A percentile compares a stretch with the other conserved stretches of the same genome.
Conservation (phyloP, 2,888 invertebrate genomes). For the Lasioglossum figueresi region DNA sequence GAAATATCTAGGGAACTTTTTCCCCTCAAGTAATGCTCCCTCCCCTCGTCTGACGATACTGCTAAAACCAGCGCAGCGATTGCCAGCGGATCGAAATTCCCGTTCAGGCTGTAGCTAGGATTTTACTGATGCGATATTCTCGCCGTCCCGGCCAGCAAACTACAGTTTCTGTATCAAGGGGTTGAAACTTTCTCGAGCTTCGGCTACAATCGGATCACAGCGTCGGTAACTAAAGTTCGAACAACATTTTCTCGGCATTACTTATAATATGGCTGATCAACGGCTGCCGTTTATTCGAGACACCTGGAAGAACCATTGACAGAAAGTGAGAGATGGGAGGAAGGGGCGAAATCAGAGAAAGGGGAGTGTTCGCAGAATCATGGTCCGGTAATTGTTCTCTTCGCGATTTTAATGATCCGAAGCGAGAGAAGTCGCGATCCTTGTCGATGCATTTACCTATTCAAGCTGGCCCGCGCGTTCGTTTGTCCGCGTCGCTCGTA, state of each 20-base stretch:
- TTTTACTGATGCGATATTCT: not conserved
- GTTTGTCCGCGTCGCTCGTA: slow-evolving; percentile 50
- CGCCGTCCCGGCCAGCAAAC: not conserved
- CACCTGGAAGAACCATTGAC: slow-evolving; percentile 10
- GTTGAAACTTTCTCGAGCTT: not conserved
- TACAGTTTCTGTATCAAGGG: not conserved
- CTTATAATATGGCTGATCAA: slow-evolving; percentile 51
- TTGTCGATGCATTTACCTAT: slow-evolving; percentile 58
- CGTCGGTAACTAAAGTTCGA: slow-evolving; percentile 31
- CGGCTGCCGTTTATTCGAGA: slow-evolving; percentile 24
- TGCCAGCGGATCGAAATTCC: not conserved
- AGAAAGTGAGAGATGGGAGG: not conserved
- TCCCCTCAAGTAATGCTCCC: too few species aligned
- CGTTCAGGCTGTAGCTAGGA: not conserved
- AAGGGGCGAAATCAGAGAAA: too few species aligned
- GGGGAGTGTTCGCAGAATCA: slow-evolving; percentile 7
- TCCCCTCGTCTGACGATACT: too few species aligned
- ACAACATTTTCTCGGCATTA: slow-evolving; percentile 41
- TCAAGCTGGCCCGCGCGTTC: slow-evolving; percentile 40
- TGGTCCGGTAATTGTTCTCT: slow-evolving; percentile 47
- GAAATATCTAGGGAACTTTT: too few species aligned
- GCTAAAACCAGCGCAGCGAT: too few species aligned
- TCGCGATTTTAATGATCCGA: slow-evolving; percentile 65
- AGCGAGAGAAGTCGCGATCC: slow-evolving; percentile 54
- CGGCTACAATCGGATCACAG: slow-evolving; percentile 24